These are phyloP conservation scores for Heliothis subflexa DNA, from an alignment of 1,140 invertebrate species.

Conservation along the genomic window DNA sequence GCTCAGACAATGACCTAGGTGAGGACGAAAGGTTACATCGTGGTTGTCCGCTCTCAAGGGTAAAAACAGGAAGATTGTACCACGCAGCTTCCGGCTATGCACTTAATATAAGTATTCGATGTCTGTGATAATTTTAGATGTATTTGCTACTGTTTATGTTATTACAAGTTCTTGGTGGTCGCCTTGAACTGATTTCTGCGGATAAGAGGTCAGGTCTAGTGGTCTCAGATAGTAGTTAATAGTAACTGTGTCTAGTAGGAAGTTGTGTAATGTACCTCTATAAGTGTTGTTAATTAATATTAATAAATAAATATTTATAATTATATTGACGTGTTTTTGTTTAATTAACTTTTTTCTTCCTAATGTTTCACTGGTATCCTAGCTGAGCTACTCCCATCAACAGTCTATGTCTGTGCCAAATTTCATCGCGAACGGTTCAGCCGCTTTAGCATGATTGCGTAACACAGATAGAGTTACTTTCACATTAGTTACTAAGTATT, in stretches of 20 bases:
- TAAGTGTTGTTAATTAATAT: background rate
- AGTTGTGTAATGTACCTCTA: conserved; percentile 22
- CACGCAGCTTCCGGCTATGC: conserved; percentile 3
- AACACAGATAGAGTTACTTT: no score
- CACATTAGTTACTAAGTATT: no score
- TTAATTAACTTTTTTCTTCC: background rate
- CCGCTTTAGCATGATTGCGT: no score
- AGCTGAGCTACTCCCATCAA: background rate
- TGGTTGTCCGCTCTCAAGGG: background rate
- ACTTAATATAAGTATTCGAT: conserved; percentile 36
- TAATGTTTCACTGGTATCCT: background rate
- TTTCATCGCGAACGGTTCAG: no score
- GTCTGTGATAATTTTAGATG: conserved; percentile 40
- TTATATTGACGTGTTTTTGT: background rate
- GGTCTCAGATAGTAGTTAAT: background rate
- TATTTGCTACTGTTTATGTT: background rate
- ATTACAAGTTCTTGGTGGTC: background rate
- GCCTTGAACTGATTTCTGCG: conserved; percentile 19
- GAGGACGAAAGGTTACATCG: background rate
- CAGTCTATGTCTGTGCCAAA: no score
- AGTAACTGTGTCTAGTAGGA: conserved; percentile 4
- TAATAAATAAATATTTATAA: conserved; percentile 15
- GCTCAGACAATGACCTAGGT: background rate
- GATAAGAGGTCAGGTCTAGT: conserved; percentile 12
- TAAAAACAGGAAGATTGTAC: background rate